phyloP scores from a whole-genome alignment of 2,888 invertebrate genomes.

The Cyaniris semiargus region DNA sequence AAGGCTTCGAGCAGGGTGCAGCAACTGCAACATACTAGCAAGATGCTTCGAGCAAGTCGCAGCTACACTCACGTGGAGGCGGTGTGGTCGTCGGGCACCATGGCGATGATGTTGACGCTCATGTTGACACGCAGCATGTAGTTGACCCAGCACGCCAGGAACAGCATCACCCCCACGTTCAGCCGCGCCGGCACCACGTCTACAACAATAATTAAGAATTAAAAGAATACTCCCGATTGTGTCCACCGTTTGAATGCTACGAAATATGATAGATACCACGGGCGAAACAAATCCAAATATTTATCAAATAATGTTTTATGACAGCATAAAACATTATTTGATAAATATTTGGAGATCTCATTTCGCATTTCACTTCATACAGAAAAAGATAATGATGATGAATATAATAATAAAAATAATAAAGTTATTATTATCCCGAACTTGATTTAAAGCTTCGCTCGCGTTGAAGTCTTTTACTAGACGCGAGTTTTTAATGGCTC shows the following conservation, averaged over 20 bases:
- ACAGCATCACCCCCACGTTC: slow-evolving; percentile 84
- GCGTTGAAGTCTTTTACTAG: slow-evolving; percentile 1
- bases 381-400: too few species aligned
- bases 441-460: background rate
- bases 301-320: too few species aligned
- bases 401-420: too few species aligned
- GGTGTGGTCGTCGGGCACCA: slow-evolving; percentile 78
- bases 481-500: background rate
- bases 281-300: too few species aligned
- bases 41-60: background rate
- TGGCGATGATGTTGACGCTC: slow-evolving; percentile 87
- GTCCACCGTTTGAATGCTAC: too few species aligned
- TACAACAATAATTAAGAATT: slow-evolving; percentile 43
- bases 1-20: background rate
- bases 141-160: slow-evolving; percentile 86
- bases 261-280: too few species aligned
- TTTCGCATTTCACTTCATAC: too few species aligned
- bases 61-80: slow-evolving; percentile 59
- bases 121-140: slow-evolving; percentile 89
- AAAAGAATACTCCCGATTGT: too few species aligned
- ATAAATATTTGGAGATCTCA: too few species aligned
- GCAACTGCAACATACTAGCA: too few species aligned
- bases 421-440: too few species aligned
- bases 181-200: slow-evolving; percentile 71
- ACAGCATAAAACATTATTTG: too few species aligned